A percentile compares a stretch with the other conserved stretches of the same genome.
phyloP scores from a whole-genome alignment of 2,888 invertebrate genomes.

The Neocrepidodera transversa region DNA sequence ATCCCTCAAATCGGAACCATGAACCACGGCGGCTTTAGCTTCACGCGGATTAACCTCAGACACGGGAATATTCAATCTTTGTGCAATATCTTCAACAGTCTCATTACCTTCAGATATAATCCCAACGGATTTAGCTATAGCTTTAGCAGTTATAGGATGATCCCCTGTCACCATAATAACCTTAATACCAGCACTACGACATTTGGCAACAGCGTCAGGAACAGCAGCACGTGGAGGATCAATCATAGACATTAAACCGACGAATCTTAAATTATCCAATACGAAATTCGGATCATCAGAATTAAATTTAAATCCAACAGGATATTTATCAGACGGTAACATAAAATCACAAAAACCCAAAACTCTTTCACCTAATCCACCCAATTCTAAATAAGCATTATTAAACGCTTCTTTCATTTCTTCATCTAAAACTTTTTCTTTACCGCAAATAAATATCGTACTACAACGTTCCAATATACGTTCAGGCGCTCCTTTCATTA shows the following conservation, averaged over 20 bases:
- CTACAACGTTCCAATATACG: slow-evolving; percentile 90
- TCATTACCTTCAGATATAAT: slow-evolving; percentile 95
- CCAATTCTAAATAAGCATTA: slow-evolving; percentile 89
- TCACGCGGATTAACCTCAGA: slow-evolving; percentile 90
- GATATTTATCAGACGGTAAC: slow-evolving; percentile 91
- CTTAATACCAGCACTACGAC: slow-evolving; percentile 89
- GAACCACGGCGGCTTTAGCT: slow-evolving; percentile 90
- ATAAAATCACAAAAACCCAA: slow-evolving; percentile 91
- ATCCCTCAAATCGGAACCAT: slow-evolving; percentile 89
- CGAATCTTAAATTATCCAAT: slow-evolving; percentile 86
- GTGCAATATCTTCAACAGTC: slow-evolving; percentile 93
- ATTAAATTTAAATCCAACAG: slow-evolving; percentile 89
- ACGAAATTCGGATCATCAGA: slow-evolving; percentile 92
- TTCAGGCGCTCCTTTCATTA: slow-evolving; percentile 98
- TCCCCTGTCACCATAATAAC: slow-evolving; percentile 96
- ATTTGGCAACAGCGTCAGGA: slow-evolving; percentile 96
- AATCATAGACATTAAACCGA: slow-evolving; percentile 98
- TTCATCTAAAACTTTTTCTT: slow-evolving; percentile 88
- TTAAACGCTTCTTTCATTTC: slow-evolving; percentile 96
- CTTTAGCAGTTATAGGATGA: slow-evolving; percentile 95
- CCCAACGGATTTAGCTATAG: slow-evolving; percentile 93
- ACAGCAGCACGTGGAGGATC: slow-evolving; percentile 97
- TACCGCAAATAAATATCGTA: slow-evolving; percentile 91
- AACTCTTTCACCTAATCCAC: slow-evolving; percentile 91
- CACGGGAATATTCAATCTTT: slow-evolving; percentile 86